phyloP scores from a whole-genome alignment of 2,888 invertebrate species.

The Drosophila setosimentum region DNA sequence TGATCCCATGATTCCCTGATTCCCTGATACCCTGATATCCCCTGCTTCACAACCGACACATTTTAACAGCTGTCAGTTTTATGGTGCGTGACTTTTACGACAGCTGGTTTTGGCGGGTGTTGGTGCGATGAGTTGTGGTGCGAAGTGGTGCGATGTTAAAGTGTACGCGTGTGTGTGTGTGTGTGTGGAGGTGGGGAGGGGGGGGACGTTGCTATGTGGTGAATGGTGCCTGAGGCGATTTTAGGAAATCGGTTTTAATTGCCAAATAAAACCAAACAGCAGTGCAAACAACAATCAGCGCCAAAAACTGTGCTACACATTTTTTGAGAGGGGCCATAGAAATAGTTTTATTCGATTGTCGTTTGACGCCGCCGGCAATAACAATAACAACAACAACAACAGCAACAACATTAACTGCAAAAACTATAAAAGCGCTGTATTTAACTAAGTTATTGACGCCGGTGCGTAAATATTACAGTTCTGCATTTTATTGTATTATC shows the following conservation, averaged over 20 bases:
- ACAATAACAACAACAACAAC: constrained; percentile 27
- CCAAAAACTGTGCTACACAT: constrained; percentile 56
- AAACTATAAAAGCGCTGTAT: constrained; percentile 34
- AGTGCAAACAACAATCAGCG: constrained; percentile 60
- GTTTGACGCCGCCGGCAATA: constrained; percentile 21
- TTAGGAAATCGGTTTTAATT: constrained; percentile 78
- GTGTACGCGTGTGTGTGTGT: background rate
- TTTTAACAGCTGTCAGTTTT: constrained; percentile 80
- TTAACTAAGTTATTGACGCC: constrained; percentile 53
- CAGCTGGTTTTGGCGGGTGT: constrained; percentile 48
- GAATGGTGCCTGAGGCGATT: constrained; percentile 42
- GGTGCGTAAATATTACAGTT: constrained; percentile 57
- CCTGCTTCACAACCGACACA: constrained; percentile 43
- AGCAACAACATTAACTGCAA: constrained; percentile 26
- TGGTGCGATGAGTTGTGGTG: constrained; percentile 21
- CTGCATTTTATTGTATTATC: constrained; percentile 67
- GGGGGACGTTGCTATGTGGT: constrained; percentile 8
- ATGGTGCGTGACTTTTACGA: constrained; percentile 80
- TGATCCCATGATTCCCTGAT: background rate
- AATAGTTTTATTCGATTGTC: constrained; percentile 67
- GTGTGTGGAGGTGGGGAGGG: too few relatives aligned
- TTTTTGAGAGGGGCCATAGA: constrained; percentile 47
- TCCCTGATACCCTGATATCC: background rate
- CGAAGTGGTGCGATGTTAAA: constrained; percentile 1
- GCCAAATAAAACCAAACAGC: constrained; percentile 75